Evolutionary conservation across 2,797 vertebrate genomes (phyloP).

Genomic region (Ara ararauna): DNA sequence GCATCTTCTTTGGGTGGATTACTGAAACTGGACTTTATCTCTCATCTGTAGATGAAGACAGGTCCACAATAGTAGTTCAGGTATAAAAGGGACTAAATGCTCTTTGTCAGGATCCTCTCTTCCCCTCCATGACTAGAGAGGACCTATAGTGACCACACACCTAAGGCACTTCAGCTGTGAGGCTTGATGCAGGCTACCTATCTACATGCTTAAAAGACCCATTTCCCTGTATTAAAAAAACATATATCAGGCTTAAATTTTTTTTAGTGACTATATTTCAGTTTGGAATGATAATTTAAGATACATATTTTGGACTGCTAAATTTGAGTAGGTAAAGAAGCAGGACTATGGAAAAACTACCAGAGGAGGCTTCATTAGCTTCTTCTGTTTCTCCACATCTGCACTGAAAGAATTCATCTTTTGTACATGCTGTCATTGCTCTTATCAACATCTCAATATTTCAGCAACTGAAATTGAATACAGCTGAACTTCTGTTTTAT

Average conservation of each 20-base stretch:
- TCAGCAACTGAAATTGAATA: not conserved
- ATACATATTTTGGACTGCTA: not conserved
- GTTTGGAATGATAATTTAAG: not conserved
- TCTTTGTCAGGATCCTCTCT: not conserved
- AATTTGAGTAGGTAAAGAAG: not conserved
- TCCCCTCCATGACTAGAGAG: not conserved
- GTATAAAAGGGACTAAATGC: not conserved
- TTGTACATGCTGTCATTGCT: not conserved
- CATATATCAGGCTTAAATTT: fast-evolving
- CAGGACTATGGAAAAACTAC: not conserved
- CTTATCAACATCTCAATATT: not conserved
- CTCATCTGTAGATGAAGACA: not conserved
- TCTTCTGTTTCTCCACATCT: not conserved
- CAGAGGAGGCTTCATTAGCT: not conserved
- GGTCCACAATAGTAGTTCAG: not conserved
- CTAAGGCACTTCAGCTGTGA: not conserved
- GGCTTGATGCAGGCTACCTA: not conserved
- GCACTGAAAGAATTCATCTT: not conserved
- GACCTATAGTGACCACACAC: not conserved
- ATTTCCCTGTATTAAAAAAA: not conserved
- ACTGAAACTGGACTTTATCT: not conserved
- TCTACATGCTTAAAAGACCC: not conserved
- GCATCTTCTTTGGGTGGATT: not conserved
- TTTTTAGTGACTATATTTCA: not conserved
- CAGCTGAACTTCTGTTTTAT: not conserved